These are phyloP conservation scores for Hirudinaria manillensis DNA, from an alignment of 2,888 invertebrate species.

Conservation along the genomic window DNA sequence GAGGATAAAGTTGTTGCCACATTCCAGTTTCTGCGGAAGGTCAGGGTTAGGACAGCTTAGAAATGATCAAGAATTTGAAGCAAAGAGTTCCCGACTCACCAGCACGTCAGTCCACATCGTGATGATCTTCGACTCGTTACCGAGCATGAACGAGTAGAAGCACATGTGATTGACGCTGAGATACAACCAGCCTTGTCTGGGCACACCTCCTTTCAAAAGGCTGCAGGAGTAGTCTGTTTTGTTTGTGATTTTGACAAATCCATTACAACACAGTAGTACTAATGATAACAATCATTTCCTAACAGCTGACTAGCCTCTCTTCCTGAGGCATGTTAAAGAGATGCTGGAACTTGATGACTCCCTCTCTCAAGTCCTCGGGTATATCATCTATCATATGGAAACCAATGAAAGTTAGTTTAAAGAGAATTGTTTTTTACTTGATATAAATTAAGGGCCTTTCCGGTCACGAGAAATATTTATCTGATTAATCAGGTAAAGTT, in stretches of 20 bases:
- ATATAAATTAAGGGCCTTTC: too few species aligned
- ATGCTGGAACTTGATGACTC: constrained; percentile 75
- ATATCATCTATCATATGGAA: constrained; percentile 66
- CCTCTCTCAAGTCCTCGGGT: constrained; percentile 68
- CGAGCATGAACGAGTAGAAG: constrained; percentile 89
- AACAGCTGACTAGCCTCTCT: constrained; percentile 93
- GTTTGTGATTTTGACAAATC: background rate
- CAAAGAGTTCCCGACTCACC: constrained; percentile 30
- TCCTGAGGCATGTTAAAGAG: constrained; percentile 84
- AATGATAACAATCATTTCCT: constrained; percentile 39
- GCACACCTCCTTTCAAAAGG: constrained; percentile 84
- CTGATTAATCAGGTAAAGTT: too few species aligned
- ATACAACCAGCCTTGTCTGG: constrained; percentile 93
- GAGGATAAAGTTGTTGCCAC: constrained; percentile 60
- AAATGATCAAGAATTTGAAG: background rate
- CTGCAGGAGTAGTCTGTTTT: constrained; percentile 62
- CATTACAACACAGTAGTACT: background rate
- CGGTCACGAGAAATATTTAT: too few species aligned
- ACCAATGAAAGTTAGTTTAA: too few species aligned
- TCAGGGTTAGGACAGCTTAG: background rate
- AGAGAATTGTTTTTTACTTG: too few species aligned
- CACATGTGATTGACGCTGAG: constrained; percentile 91
- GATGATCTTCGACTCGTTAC: constrained; percentile 78
- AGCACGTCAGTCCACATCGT: constrained; percentile 85
- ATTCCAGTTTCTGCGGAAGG: constrained; percentile 51